These are phyloP conservation scores for Tachyglossus aculeatus DNA, from an alignment of 2,797 vertebrate genomes.

Conservation along the genomic window DNA sequence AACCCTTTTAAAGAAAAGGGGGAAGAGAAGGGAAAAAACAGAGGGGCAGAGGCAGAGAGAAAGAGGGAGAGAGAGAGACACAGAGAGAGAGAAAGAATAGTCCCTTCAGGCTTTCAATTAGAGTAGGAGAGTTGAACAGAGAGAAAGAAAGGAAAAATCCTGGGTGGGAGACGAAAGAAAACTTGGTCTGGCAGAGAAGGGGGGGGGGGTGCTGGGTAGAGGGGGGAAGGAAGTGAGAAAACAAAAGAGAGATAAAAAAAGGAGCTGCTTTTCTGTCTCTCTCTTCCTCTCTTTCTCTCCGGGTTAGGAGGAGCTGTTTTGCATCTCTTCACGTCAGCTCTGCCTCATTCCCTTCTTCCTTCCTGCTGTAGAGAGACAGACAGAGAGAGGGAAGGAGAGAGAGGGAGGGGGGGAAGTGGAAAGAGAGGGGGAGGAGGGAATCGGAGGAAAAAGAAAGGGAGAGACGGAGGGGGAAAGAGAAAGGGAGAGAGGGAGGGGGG, in stretches of 20 bases:
- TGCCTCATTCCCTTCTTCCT: conserved; percentile 81
- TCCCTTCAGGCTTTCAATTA: conserved; percentile 51
- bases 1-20: conserved; percentile 64
- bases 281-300: conserved; percentile 53
- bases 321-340: conserved; percentile 80
- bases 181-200: conserved; percentile 61
- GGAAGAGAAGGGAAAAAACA: conserved; percentile 67
- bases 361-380: conserved; percentile 54
- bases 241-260: conserved; percentile 73
- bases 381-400: conserved; percentile 54
- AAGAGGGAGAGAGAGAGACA: conserved; percentile 46
- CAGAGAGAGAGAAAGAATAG: neutral
- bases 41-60: conserved; percentile 60
- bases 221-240: conserved; percentile 72
- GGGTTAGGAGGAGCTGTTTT: conserved; percentile 77
- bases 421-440: neutral
- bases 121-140: conserved; percentile 52
- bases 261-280: conserved; percentile 58
- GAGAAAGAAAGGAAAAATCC: conserved; percentile 40
- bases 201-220: conserved; percentile 34
- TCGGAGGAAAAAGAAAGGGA: neutral
- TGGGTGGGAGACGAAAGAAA: conserved; percentile 66
- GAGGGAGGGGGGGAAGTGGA: neutral
- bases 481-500: neutral
- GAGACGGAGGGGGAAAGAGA: neutral